These are phyloP conservation scores for Drosophila picticornis DNA, from an alignment of 2,888 invertebrate species.

Conservation along the genomic window DNA sequence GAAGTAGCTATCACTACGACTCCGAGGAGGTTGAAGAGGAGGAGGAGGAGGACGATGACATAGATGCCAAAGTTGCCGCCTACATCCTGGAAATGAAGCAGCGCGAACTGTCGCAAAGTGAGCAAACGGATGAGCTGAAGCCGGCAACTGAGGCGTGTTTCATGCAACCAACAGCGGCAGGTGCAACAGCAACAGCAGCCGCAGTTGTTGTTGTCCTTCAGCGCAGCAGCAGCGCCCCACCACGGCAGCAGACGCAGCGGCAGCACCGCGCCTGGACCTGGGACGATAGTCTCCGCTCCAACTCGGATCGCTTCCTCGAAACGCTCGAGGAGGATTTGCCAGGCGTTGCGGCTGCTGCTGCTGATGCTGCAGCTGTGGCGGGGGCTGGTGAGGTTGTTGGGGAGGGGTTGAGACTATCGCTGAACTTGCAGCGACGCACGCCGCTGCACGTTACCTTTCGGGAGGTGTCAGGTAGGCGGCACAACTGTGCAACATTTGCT, in stretches of 20 bases:
- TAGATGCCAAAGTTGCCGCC: slow-evolving; percentile 83
- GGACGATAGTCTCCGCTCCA: slow-evolving; percentile 84
- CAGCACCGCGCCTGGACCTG: slow-evolving; percentile 82
- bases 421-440: slow-evolving; percentile 64
- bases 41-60: slow-evolving; percentile 83
- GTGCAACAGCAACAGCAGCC: slow-evolving; percentile 21
- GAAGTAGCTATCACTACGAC: slow-evolving; percentile 60
- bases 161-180: slow-evolving; percentile 1
- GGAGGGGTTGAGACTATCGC: slow-evolving; percentile 36
- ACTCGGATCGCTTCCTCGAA: slow-evolving; percentile 84
- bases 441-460: slow-evolving; percentile 68
- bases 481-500: slow-evolving; percentile 11
- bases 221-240: slow-evolving; percentile 33
- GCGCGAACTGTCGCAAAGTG: slow-evolving; percentile 67
- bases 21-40: slow-evolving; percentile 51
- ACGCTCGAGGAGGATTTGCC: slow-evolving; percentile 82
- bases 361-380: slow-evolving; percentile 12
- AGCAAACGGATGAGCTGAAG: slow-evolving; percentile 37
- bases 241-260: slow-evolving; percentile 23
- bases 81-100: slow-evolving; percentile 81
- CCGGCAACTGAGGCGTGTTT: slow-evolving; percentile 20
- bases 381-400: slow-evolving; percentile 10
- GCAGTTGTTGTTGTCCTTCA: slow-evolving; percentile 6
- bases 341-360: slow-evolving; percentile 22
- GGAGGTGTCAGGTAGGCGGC: slow-evolving; percentile 62